Evolutionary conservation across 2,113 vertebrate genomes (phyloP), one percentile per base, ranked within the genome.

Genomic region (Brachyhypopomus gauderio): DNA sequence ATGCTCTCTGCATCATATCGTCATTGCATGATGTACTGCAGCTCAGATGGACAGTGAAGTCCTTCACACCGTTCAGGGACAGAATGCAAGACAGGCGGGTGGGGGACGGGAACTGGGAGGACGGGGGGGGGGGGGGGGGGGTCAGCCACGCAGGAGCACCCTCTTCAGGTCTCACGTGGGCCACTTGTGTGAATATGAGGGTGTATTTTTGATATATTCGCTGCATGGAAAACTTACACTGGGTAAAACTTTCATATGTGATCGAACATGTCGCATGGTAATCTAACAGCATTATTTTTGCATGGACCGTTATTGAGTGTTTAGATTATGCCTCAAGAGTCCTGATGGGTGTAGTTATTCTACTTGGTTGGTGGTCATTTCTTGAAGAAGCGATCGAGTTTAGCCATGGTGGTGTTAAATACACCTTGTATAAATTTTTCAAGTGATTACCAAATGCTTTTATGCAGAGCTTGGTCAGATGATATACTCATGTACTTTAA

Each of bases 1-100:
- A 94, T 93, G 93, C 76, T 41, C 70, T 90, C 83, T 92, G 92
- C 92, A 92, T 92, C 87, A 86, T 89, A 85, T 80, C 86, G 74
- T 87, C 73, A 80, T 72, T 90, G 91, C 92, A 92, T 94, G 92
- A 83, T 75, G 52, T 34, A 86, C 20, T 79, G 36, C 48, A 55
- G 45, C 67, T 74, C 72, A 72, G 81, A 66, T 69, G 27, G 48
- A 80, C 66, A 71, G 38, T 80, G 72, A 60, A 52, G 56, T 12
- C 63, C 67, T 71, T 62, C 27, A 71, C 60, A 52, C 70, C 84
- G 45, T 27, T 62, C 16, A 19, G 30, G 19, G 38, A 56, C 38
- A 5, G 63, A 3, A 9, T 45, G 8, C 34, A 27, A 52, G 20
- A 45, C 16, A 20, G 52, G 25, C 34, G 20, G 38, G 19, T 14